Evolutionary conservation across 2,113 vertebrate species (phyloP).

Genomic region (Tachysurus vachellii): DNA sequence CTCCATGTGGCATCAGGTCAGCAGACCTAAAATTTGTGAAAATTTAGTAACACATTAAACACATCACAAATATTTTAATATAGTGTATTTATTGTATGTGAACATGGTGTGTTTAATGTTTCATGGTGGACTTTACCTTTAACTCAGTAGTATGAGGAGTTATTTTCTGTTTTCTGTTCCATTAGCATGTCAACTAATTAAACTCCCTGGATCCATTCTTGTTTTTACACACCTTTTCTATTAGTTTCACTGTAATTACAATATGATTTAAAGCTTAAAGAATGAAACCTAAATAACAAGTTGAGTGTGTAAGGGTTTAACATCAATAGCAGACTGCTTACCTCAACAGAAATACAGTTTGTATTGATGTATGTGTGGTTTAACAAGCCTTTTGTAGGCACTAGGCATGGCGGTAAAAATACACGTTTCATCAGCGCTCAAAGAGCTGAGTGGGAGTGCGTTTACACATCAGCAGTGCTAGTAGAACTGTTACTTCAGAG

Average conservation of each 20-base stretch:
- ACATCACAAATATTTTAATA: not conserved
- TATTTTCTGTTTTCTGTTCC: not conserved
- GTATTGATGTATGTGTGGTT: not conserved
- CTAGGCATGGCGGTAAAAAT: not conserved
- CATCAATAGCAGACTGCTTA: not conserved
- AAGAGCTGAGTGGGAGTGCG: not conserved
- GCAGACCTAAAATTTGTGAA: not conserved
- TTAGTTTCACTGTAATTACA: not conserved
- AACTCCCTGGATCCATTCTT: not conserved
- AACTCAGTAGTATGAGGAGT: not conserved
- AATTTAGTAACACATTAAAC: not conserved
- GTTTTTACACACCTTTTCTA: not conserved
- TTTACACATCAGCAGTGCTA: slow-evolving; percentile 1
- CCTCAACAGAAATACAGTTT: not conserved
- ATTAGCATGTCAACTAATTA: not conserved
- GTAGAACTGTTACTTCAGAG: not conserved
- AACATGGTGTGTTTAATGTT: not conserved
- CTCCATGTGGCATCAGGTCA: not conserved
- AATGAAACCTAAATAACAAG: not conserved
- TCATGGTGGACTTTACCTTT: not conserved
- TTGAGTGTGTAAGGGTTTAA: not conserved
- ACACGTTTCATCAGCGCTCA: slow-evolving; percentile 19
- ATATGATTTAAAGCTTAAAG: not conserved
- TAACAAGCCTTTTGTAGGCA: not conserved
- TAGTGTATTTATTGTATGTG: not conserved